phyloP scores from a whole-genome alignment of 2,113 vertebrate species.

The Leptocoma aspasia region DNA sequence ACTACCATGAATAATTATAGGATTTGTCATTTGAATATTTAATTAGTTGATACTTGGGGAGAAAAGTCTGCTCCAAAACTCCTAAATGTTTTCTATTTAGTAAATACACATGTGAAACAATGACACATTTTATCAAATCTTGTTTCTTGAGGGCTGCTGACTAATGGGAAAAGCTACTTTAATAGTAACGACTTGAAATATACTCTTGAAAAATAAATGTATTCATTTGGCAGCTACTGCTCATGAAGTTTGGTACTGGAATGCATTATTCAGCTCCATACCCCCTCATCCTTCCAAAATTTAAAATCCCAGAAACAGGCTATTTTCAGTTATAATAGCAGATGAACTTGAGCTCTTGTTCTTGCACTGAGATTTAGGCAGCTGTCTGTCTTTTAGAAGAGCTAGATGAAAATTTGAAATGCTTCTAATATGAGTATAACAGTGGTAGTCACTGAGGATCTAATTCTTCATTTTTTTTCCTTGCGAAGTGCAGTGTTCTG shows the following conservation, averaged over 20 bases:
- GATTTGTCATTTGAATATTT: neutral
- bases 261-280: neutral
- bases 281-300: neutral
- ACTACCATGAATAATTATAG: neutral
- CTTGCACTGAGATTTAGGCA: neutral
- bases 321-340: neutral
- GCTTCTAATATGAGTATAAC: neutral
- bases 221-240: neutral
- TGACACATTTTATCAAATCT: neutral
- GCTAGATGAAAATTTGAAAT: neutral
- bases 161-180: neutral
- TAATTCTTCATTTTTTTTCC: neutral
- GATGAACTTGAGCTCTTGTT: neutral
- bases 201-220: neutral
- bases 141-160: neutral
- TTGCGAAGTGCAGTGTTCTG: neutral
- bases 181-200: neutral
- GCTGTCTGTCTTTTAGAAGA: neutral
- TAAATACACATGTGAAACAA: neutral
- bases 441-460: neutral
- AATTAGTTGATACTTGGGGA: neutral
- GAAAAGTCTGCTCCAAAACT: neutral
- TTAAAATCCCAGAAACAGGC: neutral
- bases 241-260: neutral
- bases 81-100: neutral